These are phyloP conservation scores for Sitodiplosis mosellana DNA, from an alignment of 1,140 invertebrate genomes.

Conservation along the genomic window DNA sequence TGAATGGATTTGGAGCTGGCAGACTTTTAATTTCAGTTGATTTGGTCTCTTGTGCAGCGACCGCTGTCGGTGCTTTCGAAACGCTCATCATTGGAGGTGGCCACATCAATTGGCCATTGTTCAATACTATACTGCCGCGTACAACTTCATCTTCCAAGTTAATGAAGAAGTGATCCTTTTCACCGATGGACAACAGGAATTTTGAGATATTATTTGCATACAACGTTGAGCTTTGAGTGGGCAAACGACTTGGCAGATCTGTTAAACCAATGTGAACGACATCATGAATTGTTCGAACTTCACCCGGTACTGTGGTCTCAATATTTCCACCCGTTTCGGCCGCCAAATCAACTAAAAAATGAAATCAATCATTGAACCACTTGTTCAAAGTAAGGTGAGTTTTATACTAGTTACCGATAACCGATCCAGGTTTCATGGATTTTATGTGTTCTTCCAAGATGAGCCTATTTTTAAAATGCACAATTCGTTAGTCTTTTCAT, in stretches of 20 bases:
- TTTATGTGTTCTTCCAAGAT: conserved; percentile 52
- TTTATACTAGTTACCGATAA: conserved; percentile 28
- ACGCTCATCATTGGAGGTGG: conserved; percentile 48
- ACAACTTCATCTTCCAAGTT: conserved; percentile 75
- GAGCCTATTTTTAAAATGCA: no score
- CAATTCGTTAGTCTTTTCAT: no score
- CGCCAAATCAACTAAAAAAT: conserved; percentile 55
- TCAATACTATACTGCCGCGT: conserved; percentile 57
- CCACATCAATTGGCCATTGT: conserved; percentile 59
- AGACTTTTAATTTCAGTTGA: conserved; percentile 12
- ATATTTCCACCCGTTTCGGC: conserved; percentile 80
- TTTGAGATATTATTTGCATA: conserved; percentile 86
- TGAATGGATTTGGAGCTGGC: conserved; percentile 9
- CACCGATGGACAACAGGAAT: conserved; percentile 60
- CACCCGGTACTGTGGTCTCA: conserved; percentile 63
- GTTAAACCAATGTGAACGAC: conserved; percentile 74
- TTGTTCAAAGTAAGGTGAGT: no score
- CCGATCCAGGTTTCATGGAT: conserved; percentile 74
- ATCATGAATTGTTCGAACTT: conserved; percentile 55
- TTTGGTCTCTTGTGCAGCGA: conserved; percentile 10
- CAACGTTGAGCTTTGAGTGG: conserved; percentile 69
- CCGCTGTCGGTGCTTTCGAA: conserved; percentile 9
- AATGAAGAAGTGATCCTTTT: conserved; percentile 59
- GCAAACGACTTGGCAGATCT: conserved; percentile 65
- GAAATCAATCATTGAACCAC: no score